Evolutionary conservation across 2,113 vertebrate genomes (phyloP).

Genomic region (Anolis carolinensis): DNA sequence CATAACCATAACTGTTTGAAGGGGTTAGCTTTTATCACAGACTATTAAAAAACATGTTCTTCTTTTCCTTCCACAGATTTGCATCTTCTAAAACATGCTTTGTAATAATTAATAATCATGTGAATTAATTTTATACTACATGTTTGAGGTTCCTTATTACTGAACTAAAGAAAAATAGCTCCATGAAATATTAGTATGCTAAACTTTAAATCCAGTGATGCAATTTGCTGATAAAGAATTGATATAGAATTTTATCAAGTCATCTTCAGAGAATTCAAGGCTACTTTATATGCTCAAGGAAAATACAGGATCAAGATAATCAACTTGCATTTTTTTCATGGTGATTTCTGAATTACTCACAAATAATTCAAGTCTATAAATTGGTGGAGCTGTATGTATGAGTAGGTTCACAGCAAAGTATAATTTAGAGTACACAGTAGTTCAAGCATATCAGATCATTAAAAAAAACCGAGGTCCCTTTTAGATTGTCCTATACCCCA

Average conservation of each 20-base stretch:
- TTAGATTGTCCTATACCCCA: too few species aligned
- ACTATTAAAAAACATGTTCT: constrained; percentile 59
- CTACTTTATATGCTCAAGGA: background rate
- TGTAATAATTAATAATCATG: constrained; percentile 61
- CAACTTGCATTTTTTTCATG: constrained; percentile 19
- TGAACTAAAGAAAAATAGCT: constrained; percentile 38
- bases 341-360: constrained; percentile 32
- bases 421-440: constrained; percentile 12
- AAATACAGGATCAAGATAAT: constrained; percentile 16
- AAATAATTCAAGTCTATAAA: constrained; percentile 31
- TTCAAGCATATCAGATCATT: background rate
- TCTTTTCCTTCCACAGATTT: constrained; percentile 61
- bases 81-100: constrained; percentile 53
- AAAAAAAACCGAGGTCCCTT: background rate
- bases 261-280: constrained; percentile 31
- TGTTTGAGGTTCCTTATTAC: constrained; percentile 52
- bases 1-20: too few species aligned
- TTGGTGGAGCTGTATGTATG: constrained; percentile 15
- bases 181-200: constrained; percentile 22
- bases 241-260: constrained; percentile 1
- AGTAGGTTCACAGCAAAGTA: constrained; percentile 10
- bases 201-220: constrained; percentile 6
- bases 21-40: constrained; percentile 41
- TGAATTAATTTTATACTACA: constrained; percentile 61
- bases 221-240: constrained; percentile 21